These are phyloP conservation scores for Norana najaformis DNA, from an alignment of 2,888 invertebrate species.

Conservation along the genomic window DNA sequence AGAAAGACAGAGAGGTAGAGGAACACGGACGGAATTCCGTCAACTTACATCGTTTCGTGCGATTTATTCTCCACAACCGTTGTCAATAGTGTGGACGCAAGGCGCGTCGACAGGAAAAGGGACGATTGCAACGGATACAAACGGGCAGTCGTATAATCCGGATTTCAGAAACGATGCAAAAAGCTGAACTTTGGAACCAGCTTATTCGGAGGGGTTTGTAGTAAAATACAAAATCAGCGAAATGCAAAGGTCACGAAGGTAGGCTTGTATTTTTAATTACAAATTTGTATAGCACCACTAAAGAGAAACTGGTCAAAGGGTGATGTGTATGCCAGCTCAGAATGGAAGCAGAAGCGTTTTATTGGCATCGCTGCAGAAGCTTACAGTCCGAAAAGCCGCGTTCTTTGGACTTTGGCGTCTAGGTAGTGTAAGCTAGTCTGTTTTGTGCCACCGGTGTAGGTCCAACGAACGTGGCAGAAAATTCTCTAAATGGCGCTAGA, in stretches of 20 bases:
- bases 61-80: neutral
- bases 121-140: neutral
- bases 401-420: too few relatives aligned
- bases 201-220: neutral
- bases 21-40: neutral
- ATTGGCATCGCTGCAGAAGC: too few relatives aligned
- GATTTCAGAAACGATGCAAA: neutral
- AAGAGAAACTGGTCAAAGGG: neutral
- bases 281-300: neutral
- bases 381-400: too few relatives aligned
- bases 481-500: too few relatives aligned
- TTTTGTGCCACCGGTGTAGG: too few relatives aligned
- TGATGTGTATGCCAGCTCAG: neutral
- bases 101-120: neutral
- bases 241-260: neutral
- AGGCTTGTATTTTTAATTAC: neutral
- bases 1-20: neutral
- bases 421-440: too few relatives aligned
- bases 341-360: too few relatives aligned
- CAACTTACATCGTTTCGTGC: neutral
- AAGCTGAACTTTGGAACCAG: too few relatives aligned
- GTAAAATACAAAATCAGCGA: neutral
- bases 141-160: neutral
- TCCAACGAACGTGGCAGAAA: too few relatives aligned
- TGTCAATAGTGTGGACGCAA: neutral